Conservation (phyloP, 2,113 vertebrate genomes). For the Zosterops lateralis region DNA sequence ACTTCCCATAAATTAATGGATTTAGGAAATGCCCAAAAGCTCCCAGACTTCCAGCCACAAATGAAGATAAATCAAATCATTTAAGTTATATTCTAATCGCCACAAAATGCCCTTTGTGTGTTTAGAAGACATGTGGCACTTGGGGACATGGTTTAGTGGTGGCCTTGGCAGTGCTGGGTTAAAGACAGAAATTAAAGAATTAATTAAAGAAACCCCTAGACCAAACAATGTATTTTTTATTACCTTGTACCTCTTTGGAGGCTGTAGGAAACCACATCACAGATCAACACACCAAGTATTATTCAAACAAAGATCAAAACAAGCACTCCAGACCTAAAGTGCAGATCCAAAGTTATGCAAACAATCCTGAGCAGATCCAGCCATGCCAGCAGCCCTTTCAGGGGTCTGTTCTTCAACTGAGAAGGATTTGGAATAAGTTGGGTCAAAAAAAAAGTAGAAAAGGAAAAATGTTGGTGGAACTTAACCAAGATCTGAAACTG, state of each 20-base stretch:
- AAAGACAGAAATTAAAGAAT: not conserved
- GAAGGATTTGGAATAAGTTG: not conserved
- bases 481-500: not conserved
- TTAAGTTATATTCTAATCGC: not conserved
- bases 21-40: not conserved
- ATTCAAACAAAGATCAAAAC: conserved; percentile 15
- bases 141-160: not conserved
- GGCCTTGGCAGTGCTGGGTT: not conserved
- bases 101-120: not conserved
- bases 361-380: not conserved
- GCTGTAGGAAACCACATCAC: not conserved
- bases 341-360: not conserved
- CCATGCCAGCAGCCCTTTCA: not conserved
- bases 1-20: not conserved
- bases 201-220: not conserved
- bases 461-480: not conserved
- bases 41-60: not conserved
- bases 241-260: not conserved
- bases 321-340: not conserved
- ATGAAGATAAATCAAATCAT: not conserved
- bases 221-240: not conserved
- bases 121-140: not conserved
- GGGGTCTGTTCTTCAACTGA: not conserved
- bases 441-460: not conserved
- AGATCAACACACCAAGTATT: conserved; percentile 5